Percentiles rank a stretch among this genome's conserved stretches.
phyloP scores from a whole-genome alignment of 2,797 vertebrate species.

The Semaprochilodus insignis region DNA sequence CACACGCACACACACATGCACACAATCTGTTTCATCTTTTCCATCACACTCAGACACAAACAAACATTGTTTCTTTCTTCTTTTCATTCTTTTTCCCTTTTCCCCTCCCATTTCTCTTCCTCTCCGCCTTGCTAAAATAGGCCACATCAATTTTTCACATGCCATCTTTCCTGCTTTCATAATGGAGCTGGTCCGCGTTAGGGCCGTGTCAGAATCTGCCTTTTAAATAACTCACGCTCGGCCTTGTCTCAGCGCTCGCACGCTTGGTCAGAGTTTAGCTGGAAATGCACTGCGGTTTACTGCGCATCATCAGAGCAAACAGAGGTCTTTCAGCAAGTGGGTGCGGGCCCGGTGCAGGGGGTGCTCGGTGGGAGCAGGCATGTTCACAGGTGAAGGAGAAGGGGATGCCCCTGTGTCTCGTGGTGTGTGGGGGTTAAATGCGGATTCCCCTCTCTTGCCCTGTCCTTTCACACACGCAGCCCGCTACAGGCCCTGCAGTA shows the following conservation, averaged over 20 bases:
- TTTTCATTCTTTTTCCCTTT: slow-evolving; percentile 20
- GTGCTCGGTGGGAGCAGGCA: neutral
- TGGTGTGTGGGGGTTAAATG: slow-evolving; percentile 38
- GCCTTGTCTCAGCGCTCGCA: neutral
- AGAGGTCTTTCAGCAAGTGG: slow-evolving; percentile 15
- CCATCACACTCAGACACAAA: neutral
- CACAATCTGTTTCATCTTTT: neutral
- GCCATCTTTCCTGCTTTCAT: slow-evolving; percentile 41
- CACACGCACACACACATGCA: too few relatives aligned
- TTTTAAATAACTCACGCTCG: slow-evolving; percentile 46
- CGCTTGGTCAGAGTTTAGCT: slow-evolving; percentile 14
- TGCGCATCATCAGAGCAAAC: slow-evolving; percentile 42
- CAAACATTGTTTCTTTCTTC: slow-evolving; percentile 49
- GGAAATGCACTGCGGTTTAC: slow-evolving; percentile 24
- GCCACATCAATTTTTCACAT: slow-evolving; percentile 54
- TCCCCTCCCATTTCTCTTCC: slow-evolving; percentile 48
- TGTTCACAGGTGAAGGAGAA: slow-evolving; percentile 33
- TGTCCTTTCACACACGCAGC: slow-evolving; percentile 24
- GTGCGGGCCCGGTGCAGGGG: neutral
- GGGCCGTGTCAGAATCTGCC: slow-evolving; percentile 36
- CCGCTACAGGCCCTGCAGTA: slow-evolving; percentile 34
- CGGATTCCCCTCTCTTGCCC: slow-evolving; percentile 8
- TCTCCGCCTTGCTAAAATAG: slow-evolving; percentile 38
- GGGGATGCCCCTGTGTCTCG: neutral
- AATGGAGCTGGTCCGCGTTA: slow-evolving; percentile 41